phyloP scores from a whole-genome alignment of 2,888 invertebrate genomes.

The Tetramorium bicarinatum region DNA sequence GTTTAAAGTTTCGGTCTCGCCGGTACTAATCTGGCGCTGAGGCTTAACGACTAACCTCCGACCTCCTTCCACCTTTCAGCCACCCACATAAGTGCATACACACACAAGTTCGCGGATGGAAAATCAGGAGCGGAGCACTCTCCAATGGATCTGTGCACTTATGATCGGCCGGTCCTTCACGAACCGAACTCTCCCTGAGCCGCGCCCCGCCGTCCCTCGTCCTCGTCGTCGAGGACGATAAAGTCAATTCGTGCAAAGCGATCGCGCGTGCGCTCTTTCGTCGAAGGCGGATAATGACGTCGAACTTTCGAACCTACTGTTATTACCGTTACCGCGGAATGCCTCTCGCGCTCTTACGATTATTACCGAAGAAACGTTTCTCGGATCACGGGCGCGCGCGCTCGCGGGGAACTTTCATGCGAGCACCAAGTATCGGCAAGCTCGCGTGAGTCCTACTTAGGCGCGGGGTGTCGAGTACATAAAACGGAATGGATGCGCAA shows the following conservation, averaged over 20 bases:
- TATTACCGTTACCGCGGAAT: conserved; percentile 66
- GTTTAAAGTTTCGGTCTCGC: conserved; percentile 73
- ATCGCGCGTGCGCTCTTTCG: conserved; percentile 63
- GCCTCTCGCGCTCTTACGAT: conserved; percentile 60
- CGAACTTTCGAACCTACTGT: conserved; percentile 70
- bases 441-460: background rate
- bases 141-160: conserved; percentile 31
- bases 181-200: conserved; percentile 41
- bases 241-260: conserved; percentile 65
- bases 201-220: background rate
- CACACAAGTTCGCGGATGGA: conserved; percentile 17
- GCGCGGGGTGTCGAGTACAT: background rate
- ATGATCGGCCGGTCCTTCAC: conserved; percentile 54
- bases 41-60: conserved; percentile 68
- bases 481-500: background rate
- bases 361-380: conserved; percentile 66
- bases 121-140: conserved; percentile 45
- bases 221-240: conserved; percentile 48
- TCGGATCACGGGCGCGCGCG: conserved; percentile 36
- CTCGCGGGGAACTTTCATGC: conserved; percentile 42
- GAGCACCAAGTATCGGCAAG: conserved; percentile 3
- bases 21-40: conserved; percentile 67
- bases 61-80: conserved; percentile 44
- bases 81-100: conserved; percentile 35
- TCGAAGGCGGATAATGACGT: conserved; percentile 64